Evolutionary conservation across 2,797 vertebrate species (phyloP).

Genomic region (Triplophysa yarkandensis): DNA sequence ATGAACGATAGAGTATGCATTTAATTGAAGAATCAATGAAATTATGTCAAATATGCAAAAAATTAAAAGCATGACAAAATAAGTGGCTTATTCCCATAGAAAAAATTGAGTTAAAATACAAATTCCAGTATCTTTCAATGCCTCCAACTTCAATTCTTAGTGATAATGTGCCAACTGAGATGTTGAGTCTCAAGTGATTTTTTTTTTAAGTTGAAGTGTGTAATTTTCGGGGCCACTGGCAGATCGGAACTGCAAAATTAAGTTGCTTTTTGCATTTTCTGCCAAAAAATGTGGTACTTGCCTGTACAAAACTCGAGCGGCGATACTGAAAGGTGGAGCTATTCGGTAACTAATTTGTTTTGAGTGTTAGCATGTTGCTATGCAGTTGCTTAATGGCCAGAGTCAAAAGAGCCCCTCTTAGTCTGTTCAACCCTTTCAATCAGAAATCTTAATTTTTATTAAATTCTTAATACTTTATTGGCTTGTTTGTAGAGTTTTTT

Average conservation of each 20-base stretch:
- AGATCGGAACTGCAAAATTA: background rate
- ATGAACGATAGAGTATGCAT: slow-evolving; percentile 25
- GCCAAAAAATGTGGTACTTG: background rate
- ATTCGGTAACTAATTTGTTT: background rate
- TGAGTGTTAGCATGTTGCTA: background rate
- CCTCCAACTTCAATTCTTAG: background rate
- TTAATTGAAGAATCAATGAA: background rate
- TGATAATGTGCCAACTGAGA: slow-evolving; percentile 1
- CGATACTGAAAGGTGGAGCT: background rate
- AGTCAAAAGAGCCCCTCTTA: background rate
- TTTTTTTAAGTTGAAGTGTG: background rate
- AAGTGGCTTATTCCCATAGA: background rate
- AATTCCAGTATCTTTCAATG: background rate
- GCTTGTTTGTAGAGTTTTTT: background rate
- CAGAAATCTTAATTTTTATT: background rate
- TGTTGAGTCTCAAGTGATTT: background rate
- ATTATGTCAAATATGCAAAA: slow-evolving; percentile 47
- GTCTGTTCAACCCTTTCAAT: background rate
- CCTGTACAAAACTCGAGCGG: background rate
- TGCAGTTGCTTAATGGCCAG: background rate
- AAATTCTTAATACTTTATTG: background rate
- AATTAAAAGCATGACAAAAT: background rate
- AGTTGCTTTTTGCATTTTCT: background rate
- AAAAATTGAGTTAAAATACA: slow-evolving; percentile 3
- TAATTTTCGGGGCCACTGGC: background rate